Percentiles rank a stretch among this genome's conserved stretches.
phyloP scores from a whole-genome alignment of 2,797 vertebrate genomes.

The Ciconia nigra region DNA sequence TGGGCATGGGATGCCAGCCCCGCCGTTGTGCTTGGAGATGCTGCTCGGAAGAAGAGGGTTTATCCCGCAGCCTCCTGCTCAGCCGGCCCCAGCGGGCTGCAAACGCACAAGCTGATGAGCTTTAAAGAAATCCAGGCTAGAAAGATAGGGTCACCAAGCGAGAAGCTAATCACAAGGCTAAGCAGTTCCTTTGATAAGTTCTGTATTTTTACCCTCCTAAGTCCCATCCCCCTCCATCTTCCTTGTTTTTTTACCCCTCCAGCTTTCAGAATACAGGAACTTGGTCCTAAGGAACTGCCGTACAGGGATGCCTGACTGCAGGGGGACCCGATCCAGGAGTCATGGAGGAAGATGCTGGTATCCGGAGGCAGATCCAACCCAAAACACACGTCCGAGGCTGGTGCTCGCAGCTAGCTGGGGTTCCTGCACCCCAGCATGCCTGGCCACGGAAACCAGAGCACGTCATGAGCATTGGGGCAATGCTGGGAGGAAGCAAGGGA shows the following conservation, averaged over 20 bases:
- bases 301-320: not conserved
- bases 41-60: not conserved
- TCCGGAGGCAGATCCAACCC: not conserved
- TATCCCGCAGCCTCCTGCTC: not conserved
- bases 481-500: not conserved
- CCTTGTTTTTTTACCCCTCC: not conserved
- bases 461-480: fast-evolving
- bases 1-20: not conserved
- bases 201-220: not conserved
- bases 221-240: not conserved
- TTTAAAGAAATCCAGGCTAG: not conserved
- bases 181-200: not conserved
- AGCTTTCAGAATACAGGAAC: not conserved
- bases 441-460: not conserved
- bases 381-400: fast-evolving
- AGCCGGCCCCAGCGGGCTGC: not conserved
- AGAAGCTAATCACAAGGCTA: not conserved
- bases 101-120: fast-evolving
- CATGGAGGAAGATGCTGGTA: fast-evolving
- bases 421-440: not conserved
- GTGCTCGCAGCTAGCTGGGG: not conserved
- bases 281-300: fast-evolving
- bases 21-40: fast-evolving
- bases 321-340: not conserved
- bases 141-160: not conserved